A percentile compares a stretch with the other conserved stretches of the same genome.
These are phyloP conservation scores for Brachionus rubens DNA, from an alignment of 1,140 invertebrate genomes.

Conservation along the genomic window DNA sequence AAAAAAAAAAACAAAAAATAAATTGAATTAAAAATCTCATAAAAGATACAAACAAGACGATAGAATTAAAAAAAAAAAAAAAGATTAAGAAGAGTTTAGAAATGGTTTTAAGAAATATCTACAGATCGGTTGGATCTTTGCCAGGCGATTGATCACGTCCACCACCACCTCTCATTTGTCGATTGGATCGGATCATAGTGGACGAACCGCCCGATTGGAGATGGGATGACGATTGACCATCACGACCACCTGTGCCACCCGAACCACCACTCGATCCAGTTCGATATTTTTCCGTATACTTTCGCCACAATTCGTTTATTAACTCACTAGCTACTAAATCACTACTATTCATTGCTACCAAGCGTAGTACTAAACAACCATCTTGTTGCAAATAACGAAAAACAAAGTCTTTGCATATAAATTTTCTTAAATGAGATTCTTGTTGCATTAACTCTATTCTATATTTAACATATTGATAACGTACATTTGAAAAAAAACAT, in stretches of 20 bases:
- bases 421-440: constrained; percentile 48
- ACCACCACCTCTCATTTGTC: constrained; percentile 30
- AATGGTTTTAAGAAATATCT: not conserved
- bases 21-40: no score
- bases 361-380: constrained; percentile 62
- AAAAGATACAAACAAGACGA: no score
- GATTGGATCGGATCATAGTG: constrained; percentile 35
- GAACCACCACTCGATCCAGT: constrained; percentile 13
- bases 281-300: constrained; percentile 50
- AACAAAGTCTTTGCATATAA: constrained; percentile 56
- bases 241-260: constrained; percentile 13
- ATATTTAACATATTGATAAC: constrained; percentile 46
- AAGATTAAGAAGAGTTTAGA: no score
- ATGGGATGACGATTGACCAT: not conserved
- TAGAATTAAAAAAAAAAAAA: no score
- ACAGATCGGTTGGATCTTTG: constrained; percentile 39
- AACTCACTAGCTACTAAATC: constrained; percentile 63
- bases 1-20: no score
- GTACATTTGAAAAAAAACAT: constrained; percentile 48
- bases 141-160: constrained; percentile 38
- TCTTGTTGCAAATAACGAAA: constrained; percentile 63
- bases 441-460: constrained; percentile 45
- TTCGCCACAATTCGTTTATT: constrained; percentile 61
- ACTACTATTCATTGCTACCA: constrained; percentile 63
- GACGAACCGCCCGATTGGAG: constrained; percentile 35